phyloP scores from a whole-genome alignment of 2,113 vertebrate genomes.

The Taxidea taxus region DNA sequence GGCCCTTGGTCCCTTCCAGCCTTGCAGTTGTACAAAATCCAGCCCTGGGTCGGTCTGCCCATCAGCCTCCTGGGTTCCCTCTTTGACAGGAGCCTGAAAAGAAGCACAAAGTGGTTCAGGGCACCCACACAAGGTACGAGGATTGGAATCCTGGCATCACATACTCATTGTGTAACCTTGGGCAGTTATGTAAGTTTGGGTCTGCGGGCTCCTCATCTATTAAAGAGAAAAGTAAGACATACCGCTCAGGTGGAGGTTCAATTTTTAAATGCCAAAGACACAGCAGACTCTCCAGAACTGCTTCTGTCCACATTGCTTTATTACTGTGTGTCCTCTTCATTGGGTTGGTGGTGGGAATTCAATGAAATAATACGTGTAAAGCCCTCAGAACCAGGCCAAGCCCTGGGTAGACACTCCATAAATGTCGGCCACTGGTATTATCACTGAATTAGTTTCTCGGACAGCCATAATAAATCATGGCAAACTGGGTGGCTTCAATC shows the following conservation, averaged over 20 bases:
- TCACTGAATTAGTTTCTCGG: not conserved
- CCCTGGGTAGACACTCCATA: not conserved
- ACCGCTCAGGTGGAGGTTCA: not conserved
- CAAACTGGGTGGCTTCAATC: not conserved
- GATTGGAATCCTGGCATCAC: not conserved
- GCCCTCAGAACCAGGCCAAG: not conserved
- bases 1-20: not conserved
- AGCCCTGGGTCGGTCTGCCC: not conserved
- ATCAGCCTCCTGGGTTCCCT: not conserved
- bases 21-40: not conserved
- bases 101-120: not conserved
- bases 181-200: not conserved
- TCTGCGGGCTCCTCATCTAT: not conserved
- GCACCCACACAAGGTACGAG: not conserved
- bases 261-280: constrained; percentile 35
- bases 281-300: not conserved
- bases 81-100: not conserved
- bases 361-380: not conserved
- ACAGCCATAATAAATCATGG: not conserved
- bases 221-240: constrained; percentile 28
- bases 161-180: not conserved
- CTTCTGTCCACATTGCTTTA: not conserved
- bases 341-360: not conserved
- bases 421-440: not conserved
- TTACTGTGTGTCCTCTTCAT: not conserved